phyloP scores from a whole-genome alignment of 2,113 vertebrate species.

The Ageneiosus marmoratus region DNA sequence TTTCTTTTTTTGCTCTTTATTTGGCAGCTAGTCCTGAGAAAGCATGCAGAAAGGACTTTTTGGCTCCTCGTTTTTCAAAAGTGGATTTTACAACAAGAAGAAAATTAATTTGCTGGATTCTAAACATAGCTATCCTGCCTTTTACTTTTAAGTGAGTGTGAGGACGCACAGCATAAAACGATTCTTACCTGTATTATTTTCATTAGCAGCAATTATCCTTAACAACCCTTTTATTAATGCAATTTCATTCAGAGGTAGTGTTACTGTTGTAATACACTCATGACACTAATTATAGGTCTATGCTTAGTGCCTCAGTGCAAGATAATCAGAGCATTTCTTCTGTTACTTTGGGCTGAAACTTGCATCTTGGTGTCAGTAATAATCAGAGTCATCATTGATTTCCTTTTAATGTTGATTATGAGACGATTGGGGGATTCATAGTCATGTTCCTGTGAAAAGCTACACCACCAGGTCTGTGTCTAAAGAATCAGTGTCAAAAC shows the following conservation, averaged over 20 bases:
- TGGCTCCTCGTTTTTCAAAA: neutral
- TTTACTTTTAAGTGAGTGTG: constrained; percentile 11
- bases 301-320: neutral
- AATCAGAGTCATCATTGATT: neutral
- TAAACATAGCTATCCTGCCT: neutral
- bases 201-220: neutral
- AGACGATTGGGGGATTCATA: neutral
- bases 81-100: neutral
- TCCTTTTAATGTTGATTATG: neutral
- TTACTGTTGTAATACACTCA: constrained; percentile 4
- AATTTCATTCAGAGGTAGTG: constrained; percentile 1
- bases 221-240: constrained; percentile 11
- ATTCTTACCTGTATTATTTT: neutral
- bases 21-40: neutral
- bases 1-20: neutral
- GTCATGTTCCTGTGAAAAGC: neutral
- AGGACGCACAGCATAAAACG: neutral
- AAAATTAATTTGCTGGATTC: neutral
- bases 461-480: neutral
- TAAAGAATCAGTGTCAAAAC: constrained; percentile 3
- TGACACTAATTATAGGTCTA: neutral
- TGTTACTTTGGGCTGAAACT: neutral
- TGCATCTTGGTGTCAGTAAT: neutral
- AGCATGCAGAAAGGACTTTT: neutral
- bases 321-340: neutral